These are phyloP conservation scores for Stictocephala bisonia DNA, from an alignment of 2,888 invertebrate genomes.

Conservation along the genomic window DNA sequence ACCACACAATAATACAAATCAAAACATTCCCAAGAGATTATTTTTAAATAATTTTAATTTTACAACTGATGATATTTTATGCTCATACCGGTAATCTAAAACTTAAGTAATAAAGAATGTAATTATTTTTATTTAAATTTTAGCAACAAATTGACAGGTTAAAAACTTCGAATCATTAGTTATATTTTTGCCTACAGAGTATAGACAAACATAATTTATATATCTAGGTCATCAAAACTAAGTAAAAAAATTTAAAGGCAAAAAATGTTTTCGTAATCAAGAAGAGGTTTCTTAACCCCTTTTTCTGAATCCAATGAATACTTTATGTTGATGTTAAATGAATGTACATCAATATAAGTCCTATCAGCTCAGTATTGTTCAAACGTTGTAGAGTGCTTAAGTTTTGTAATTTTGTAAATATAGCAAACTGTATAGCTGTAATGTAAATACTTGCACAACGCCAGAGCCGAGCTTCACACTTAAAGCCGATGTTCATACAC, in stretches of 20 bases:
- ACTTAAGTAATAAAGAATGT: too few species aligned
- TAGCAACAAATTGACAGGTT: too few species aligned
- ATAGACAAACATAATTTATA: neutral
- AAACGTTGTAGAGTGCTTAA: slow-evolving; percentile 17
- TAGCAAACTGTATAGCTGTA: slow-evolving; percentile 26
- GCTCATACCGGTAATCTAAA: too few species aligned
- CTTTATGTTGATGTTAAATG: neutral
- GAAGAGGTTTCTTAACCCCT: neutral
- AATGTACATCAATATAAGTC: too few species aligned
- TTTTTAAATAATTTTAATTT: too few species aligned
- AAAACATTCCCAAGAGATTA: too few species aligned
- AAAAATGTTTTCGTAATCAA: neutral
- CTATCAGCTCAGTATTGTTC: slow-evolving; percentile 21
- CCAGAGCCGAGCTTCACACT: neutral
- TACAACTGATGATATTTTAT: too few species aligned
- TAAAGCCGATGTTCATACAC: neutral
- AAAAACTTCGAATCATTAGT: too few species aligned
- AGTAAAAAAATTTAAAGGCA: neutral
- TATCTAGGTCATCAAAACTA: neutral
- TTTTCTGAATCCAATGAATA: neutral
- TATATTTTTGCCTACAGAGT: too few species aligned
- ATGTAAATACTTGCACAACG: slow-evolving; percentile 26
- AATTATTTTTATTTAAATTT: too few species aligned
- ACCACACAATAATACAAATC: too few species aligned
- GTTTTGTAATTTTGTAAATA: slow-evolving; percentile 33